Conservation (phyloP, 2,113 vertebrate genomes). For the Pelecanoides urinatrix region DNA sequence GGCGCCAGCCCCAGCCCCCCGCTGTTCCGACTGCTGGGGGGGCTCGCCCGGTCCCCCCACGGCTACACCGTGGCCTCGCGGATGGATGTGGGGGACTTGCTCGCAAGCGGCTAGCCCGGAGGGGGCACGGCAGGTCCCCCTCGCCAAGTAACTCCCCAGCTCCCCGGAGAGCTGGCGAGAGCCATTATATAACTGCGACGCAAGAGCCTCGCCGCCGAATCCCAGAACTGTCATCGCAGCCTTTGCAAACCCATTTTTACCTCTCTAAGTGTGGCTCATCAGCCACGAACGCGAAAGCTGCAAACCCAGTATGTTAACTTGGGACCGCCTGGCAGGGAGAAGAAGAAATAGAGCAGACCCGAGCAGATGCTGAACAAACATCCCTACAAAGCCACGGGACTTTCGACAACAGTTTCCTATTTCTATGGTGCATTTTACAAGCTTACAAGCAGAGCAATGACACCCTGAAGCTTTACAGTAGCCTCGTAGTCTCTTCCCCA, state of each 20-base stretch:
- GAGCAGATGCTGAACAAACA: background rate
- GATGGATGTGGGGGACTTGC: background rate
- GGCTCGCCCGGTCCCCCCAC: accelerated
- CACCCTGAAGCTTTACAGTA: background rate
- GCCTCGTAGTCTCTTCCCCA: background rate
- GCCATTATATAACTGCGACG: background rate
- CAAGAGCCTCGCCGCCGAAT: background rate
- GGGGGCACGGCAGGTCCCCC: background rate
- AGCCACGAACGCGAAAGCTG: background rate
- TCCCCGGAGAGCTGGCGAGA: background rate
- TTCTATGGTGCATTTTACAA: accelerated
- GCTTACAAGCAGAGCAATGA: background rate
- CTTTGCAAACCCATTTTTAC: constrained; percentile 47
- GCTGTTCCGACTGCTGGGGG: accelerated
- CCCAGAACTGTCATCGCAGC: constrained; percentile 51
- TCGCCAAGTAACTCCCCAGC: background rate
- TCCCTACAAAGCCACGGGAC: background rate
- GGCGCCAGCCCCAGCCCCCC: background rate
- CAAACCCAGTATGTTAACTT: background rate
- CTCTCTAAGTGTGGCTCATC: constrained; percentile 24
- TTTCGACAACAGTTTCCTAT: background rate
- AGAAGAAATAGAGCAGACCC: background rate
- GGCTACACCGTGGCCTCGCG: accelerated
- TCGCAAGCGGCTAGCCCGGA: accelerated
- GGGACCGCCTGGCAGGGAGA: background rate